Conservation (phyloP, 2,888 invertebrate species). For the Embidobia sp. region DNA sequence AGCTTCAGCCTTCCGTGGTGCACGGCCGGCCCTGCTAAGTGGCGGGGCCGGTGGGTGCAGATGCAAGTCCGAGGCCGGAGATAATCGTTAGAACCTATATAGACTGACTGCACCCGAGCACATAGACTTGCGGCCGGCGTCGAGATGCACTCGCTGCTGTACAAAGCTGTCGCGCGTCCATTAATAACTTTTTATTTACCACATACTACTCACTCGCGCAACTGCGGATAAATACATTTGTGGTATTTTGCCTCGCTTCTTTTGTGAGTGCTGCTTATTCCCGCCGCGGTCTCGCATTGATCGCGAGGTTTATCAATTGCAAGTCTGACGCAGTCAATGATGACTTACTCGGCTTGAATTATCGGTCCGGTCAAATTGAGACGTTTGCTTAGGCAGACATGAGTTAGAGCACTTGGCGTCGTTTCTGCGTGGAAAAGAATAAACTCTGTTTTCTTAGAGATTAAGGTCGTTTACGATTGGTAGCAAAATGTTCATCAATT, state of each 20-base stretch:
- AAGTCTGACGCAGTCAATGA: too few relatives aligned
- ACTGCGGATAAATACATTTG: constrained; percentile 38
- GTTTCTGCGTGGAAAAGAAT: too few relatives aligned
- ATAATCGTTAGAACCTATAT: constrained; percentile 62
- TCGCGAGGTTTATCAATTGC: too few relatives aligned
- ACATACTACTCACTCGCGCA: constrained; percentile 7
- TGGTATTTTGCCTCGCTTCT: constrained; percentile 30
- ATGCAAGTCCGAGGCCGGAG: constrained; percentile 56
- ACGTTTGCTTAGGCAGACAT: too few relatives aligned
- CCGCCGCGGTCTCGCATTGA: too few relatives aligned
- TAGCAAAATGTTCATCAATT: too few relatives aligned
- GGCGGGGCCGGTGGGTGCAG: constrained; percentile 48
- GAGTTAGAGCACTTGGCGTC: too few relatives aligned
- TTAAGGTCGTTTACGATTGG: too few relatives aligned
- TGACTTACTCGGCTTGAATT: too few relatives aligned
- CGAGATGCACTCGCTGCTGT: constrained; percentile 33
- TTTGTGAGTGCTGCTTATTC: too few relatives aligned
- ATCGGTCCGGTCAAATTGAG: too few relatives aligned
- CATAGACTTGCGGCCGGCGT: constrained; percentile 42
- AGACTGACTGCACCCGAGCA: constrained; percentile 38
- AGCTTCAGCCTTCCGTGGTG: constrained; percentile 52
- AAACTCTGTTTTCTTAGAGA: too few relatives aligned
- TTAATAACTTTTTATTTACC: constrained; percentile 61
- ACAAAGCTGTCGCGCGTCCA: constrained; percentile 45
- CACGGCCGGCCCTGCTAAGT: constrained; percentile 42